Conservation (phyloP, 1,140 invertebrate genomes). For the Olivierus martensii region DNA sequence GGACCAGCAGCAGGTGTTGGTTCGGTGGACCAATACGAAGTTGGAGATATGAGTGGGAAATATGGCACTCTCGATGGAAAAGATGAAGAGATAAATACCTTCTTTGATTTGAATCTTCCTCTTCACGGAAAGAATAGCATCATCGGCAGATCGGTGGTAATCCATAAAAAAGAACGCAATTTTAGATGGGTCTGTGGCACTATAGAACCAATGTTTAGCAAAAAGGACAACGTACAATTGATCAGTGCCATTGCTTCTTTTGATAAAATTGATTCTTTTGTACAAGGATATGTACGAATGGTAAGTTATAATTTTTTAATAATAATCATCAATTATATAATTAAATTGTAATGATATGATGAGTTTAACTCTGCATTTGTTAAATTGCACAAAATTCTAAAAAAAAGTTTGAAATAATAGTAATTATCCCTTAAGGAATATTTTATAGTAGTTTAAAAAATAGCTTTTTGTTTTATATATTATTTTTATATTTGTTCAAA, state of each 20-base stretch:
- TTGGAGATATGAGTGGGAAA: constrained; percentile 76
- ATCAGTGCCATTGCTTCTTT: constrained; percentile 71
- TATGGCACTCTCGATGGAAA: constrained; percentile 45
- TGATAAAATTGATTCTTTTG: constrained; percentile 64
- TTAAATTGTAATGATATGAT: no score
- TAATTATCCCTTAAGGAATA: no score
- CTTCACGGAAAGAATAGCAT: constrained; percentile 71
- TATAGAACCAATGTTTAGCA: constrained; percentile 69
- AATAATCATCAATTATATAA: no score
- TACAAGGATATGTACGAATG: constrained; percentile 74
- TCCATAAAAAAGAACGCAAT: constrained; percentile 48
- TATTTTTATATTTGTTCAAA: no score
- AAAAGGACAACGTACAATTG: constrained; percentile 66
- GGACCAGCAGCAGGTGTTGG: constrained; percentile 45
- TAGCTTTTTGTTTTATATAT: no score
- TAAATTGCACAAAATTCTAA: no score
- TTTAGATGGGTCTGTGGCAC: constrained; percentile 60
- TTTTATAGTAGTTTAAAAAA: no score
- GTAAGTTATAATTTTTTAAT: constrained; percentile 37
- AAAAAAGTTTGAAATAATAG: no score
- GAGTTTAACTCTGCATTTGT: no score
- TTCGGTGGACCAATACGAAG: constrained; percentile 69
- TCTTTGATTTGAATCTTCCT: constrained; percentile 70
- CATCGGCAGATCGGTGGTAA: constrained; percentile 71
- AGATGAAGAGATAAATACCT: constrained; percentile 41